Conservation (phyloP, 1,140 invertebrate species). For the Zaprionus inermis region DNA sequence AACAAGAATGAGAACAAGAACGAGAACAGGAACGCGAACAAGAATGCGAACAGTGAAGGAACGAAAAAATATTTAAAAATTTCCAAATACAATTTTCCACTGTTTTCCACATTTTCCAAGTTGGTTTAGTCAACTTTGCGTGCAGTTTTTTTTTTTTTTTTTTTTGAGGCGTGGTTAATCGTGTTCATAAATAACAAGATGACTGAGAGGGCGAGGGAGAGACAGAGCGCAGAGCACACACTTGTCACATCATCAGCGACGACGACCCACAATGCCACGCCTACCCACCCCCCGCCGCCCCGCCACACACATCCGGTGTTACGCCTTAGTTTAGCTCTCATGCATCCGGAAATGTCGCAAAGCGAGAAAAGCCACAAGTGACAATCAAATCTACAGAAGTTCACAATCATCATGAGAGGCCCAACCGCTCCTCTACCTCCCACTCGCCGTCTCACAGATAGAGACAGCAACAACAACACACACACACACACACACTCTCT, state of each 20-base stretch:
- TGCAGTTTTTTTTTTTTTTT: not conserved
- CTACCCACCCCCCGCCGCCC: no score
- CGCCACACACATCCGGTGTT: conserved; percentile 32
- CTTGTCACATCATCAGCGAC: conserved; percentile 25
- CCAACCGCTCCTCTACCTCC: not conserved
- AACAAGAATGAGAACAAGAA: not conserved
- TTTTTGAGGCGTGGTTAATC: no score
- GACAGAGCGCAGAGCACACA: not conserved
- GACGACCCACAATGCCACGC: conserved; percentile 24
- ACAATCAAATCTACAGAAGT: conserved; percentile 9
- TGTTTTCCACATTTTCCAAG: conserved; percentile 27
- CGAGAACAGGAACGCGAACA: not conserved
- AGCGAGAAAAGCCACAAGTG: not conserved
- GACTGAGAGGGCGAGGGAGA: not conserved
- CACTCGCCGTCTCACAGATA: not conserved
- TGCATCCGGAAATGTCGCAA: conserved; percentile 17
- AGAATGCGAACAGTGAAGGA: not conserved
- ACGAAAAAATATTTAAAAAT: conserved; percentile 13
- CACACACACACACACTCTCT: conserved; percentile 3
- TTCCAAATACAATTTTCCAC: conserved; percentile 32
- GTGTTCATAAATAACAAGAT: conserved; percentile 48
- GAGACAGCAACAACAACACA: conserved; percentile 4
- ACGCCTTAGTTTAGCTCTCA: conserved; percentile 27
- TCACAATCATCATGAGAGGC: not conserved
- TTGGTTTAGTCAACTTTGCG: not conserved